phyloP scores from a whole-genome alignment of 2,797 vertebrate species.

The Borostomias antarcticus region DNA sequence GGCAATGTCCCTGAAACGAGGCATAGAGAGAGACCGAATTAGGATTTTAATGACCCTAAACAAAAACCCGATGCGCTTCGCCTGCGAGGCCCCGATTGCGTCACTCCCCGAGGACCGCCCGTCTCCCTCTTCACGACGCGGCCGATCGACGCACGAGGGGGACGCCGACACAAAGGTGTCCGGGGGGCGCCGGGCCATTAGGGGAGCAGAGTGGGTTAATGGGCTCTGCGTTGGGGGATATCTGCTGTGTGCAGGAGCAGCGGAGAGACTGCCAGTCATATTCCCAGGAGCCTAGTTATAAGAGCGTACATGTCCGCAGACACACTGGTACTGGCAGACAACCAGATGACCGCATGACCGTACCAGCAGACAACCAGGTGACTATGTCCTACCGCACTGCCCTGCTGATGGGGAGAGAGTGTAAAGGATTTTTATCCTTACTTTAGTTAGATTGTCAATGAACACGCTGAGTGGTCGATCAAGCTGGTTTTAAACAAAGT shows the following conservation, averaged over 20 bases:
- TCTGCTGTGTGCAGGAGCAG: background rate
- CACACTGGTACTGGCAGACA: background rate
- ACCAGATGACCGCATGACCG: too few species aligned
- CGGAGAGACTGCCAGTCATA: background rate
- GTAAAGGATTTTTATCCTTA: too few species aligned
- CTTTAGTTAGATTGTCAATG: too few species aligned
- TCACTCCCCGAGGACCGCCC: slow-evolving; percentile 27
- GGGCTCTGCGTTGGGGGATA: background rate
- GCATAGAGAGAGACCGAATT: slow-evolving; percentile 25
- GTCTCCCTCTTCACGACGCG: background rate
- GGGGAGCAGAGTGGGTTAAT: background rate
- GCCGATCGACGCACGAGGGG: background rate
- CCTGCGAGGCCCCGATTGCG: slow-evolving; percentile 24
- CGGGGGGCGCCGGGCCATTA: background rate
- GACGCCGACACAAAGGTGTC: background rate
- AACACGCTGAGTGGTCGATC: too few species aligned
- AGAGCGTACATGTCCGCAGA: background rate
- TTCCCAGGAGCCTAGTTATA: background rate
- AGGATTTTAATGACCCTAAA: slow-evolving; percentile 27
- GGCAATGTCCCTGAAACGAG: slow-evolving; percentile 22
- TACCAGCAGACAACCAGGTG: too few species aligned
- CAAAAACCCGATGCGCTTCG: slow-evolving; percentile 8
- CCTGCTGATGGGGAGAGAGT: background rate
- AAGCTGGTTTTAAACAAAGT: too few species aligned
- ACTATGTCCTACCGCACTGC: too few species aligned